Evolutionary conservation across 2,888 invertebrate species (phyloP).

Genomic region (Papilio elwesi): DNA sequence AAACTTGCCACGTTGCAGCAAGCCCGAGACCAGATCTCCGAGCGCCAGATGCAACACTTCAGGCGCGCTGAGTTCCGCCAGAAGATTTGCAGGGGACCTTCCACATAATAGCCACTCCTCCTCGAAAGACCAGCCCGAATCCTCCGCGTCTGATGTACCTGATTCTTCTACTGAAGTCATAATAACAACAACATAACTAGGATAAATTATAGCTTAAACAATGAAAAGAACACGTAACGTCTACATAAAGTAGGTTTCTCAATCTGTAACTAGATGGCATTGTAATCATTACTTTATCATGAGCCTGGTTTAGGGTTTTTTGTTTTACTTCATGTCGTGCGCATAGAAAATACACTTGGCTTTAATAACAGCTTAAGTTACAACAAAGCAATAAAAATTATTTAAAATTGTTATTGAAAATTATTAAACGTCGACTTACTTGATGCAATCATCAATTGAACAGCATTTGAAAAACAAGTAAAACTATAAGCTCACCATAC

Average conservation of each 20-base stretch:
- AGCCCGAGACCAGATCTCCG: constrained; percentile 64
- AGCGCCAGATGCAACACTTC: constrained; percentile 60
- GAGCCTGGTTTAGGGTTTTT: too few relatives aligned
- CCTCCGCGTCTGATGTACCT: constrained; percentile 71
- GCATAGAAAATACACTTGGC: too few relatives aligned
- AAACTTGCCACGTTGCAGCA: constrained; percentile 66
- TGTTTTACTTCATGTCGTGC: too few relatives aligned
- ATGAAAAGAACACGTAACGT: background rate
- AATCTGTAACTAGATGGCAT: too few relatives aligned
- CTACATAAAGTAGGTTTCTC: background rate
- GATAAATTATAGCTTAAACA: background rate
- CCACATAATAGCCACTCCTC: constrained; percentile 72
- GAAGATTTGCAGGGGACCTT: constrained; percentile 63
- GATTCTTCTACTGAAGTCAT: constrained; percentile 70
- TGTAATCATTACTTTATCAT: too few relatives aligned
- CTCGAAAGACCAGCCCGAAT: constrained; percentile 62
- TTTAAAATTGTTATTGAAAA: too few relatives aligned
- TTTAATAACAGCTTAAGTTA: too few relatives aligned
- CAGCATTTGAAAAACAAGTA: too few relatives aligned
- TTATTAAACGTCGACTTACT: too few relatives aligned
- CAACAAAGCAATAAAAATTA: too few relatives aligned
- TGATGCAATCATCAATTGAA: too few relatives aligned
- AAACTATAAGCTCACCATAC: constrained; percentile 64
- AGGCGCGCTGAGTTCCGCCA: constrained; percentile 57
- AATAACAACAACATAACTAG: background rate